Conservation (phyloP, 1,140 invertebrate genomes). For the Drosophila tani region DNA sequence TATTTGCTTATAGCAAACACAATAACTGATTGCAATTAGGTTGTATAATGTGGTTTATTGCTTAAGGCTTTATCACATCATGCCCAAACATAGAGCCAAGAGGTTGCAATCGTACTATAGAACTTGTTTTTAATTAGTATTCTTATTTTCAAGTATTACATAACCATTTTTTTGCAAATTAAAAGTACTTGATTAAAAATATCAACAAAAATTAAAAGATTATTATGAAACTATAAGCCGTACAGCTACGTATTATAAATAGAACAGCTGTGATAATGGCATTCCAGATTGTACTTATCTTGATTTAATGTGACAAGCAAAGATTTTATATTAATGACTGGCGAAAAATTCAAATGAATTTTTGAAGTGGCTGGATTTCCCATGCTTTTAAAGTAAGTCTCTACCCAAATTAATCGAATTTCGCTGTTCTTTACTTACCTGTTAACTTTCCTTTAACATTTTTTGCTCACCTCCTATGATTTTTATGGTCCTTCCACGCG, state of each 20-base stretch:
- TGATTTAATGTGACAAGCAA: conserved; percentile 10
- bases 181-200: conserved; percentile 10
- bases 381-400: background rate
- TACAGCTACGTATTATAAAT: background rate
- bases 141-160: background rate
- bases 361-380: background rate
- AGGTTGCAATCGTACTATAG: background rate
- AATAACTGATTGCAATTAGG: conserved; percentile 30
- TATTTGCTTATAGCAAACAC: conserved; percentile 23
- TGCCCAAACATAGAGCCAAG: background rate
- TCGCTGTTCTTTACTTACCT: conserved; percentile 6
- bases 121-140: conserved; percentile 3
- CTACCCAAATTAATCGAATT: conserved; percentile 6
- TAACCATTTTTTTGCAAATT: background rate
- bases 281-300: conserved; percentile 11
- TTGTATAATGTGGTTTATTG: conserved; percentile 9
- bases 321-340: conserved; percentile 4
- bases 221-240: background rate
- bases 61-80: conserved; percentile 14
- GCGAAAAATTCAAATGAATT: background rate
- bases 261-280: background rate
- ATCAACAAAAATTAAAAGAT: conserved; percentile 2
- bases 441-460: conserved; percentile 19
- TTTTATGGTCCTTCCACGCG: conserved; percentile 75
- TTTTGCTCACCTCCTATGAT: conserved; percentile 57